Conservation (phyloP, 2,113 vertebrate genomes). For the Phylloscopus whistleri region DNA sequence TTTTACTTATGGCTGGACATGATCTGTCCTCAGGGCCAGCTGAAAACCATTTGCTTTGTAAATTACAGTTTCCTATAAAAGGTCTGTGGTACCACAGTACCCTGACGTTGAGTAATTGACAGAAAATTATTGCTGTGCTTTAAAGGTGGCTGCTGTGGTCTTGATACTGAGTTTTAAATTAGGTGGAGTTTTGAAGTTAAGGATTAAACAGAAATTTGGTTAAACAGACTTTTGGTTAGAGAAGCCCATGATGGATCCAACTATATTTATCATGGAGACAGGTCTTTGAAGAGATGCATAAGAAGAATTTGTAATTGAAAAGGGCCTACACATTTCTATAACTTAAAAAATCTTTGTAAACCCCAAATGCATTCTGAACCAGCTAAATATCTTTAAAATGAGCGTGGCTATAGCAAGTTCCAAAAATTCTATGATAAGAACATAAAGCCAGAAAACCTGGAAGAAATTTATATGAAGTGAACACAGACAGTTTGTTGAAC, state of each 20-base stretch:
- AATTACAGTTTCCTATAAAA: slow-evolving; percentile 17
- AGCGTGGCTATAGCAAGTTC: neutral
- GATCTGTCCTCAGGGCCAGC: neutral
- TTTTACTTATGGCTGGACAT: neutral
- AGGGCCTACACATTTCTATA: neutral
- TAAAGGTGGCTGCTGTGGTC: neutral
- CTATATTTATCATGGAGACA: neutral
- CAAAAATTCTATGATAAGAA: neutral
- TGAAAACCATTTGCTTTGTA: neutral
- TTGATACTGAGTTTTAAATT: neutral
- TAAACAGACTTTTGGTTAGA: neutral
- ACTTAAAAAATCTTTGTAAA: neutral
- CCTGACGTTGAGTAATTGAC: neutral
- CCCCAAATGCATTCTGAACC: neutral
- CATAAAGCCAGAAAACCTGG: neutral
- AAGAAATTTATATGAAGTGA: neutral
- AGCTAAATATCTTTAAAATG: neutral
- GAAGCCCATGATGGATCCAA: neutral
- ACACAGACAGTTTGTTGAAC: neutral
- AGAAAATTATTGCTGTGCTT: neutral
- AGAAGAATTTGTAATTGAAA: neutral
- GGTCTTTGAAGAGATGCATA: neutral
- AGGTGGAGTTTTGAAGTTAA: neutral
- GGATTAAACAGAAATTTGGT: neutral
- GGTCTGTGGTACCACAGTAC: neutral